A percentile compares a stretch with the other conserved stretches of the same genome.
These are phyloP conservation scores for Abrostola triplasia DNA, from an alignment of 2,888 invertebrate genomes.

Conservation along the genomic window DNA sequence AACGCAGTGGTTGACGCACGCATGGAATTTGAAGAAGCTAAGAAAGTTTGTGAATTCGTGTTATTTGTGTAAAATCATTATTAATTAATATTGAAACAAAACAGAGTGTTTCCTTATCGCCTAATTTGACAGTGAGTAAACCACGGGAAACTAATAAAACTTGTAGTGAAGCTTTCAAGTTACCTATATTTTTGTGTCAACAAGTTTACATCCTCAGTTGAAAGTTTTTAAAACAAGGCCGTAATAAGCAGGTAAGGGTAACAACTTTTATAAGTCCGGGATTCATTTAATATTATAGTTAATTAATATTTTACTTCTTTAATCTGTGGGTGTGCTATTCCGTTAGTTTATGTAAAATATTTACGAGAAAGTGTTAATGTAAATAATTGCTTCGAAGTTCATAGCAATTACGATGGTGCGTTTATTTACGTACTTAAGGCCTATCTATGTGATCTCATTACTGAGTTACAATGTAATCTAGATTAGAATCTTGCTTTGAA, in stretches of 20 bases:
- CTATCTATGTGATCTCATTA: conserved; percentile 7
- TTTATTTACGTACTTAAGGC: conserved; percentile 21
- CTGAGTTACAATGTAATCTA: conserved; percentile 18
- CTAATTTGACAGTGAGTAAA: conserved; percentile 24
- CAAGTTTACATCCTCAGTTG: conserved; percentile 64
- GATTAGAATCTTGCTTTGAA: not conserved
- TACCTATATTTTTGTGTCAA: conserved; percentile 64
- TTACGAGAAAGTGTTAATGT: conserved; percentile 34
- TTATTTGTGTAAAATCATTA: conserved; percentile 18
- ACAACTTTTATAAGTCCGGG: conserved; percentile 46
- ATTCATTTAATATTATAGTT: not conserved
- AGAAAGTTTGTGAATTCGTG: conserved; percentile 35
- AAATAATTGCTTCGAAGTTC: conserved; percentile 22
- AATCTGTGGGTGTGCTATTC: conserved; percentile 13
- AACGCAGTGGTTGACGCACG: conserved; percentile 58
- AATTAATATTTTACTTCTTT: conserved; percentile 1
- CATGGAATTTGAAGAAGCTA: conserved; percentile 31
- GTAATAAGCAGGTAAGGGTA: conserved; percentile 69
- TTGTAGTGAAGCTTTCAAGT: conserved; percentile 36
- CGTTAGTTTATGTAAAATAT: conserved; percentile 27
- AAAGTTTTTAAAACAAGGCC: conserved; percentile 75
- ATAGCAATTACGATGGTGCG: conserved; percentile 6
- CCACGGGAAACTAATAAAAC: not conserved
- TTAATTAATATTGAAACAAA: conserved; percentile 14
- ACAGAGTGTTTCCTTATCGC: conserved; percentile 27